A percentile compares a stretch with the other conserved stretches of the same genome.
Conservation (phyloP, 1,140 invertebrate genomes). For the Sarcophaga bullata region DNA sequence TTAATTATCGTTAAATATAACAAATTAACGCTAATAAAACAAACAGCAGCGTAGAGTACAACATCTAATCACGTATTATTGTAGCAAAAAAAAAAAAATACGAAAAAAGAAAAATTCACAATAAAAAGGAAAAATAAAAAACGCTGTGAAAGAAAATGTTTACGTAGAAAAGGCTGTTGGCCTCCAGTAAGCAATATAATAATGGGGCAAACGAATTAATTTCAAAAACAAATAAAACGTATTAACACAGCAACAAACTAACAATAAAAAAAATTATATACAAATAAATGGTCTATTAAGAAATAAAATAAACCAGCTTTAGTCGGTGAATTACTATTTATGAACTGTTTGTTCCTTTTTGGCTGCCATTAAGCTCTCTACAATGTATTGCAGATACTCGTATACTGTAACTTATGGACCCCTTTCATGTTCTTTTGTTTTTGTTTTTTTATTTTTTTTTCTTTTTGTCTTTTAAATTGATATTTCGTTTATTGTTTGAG, state of each 20-base stretch:
- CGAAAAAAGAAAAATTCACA: no score
- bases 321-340: neutral
- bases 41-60: neutral
- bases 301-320: neutral
- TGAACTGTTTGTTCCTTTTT: neutral
- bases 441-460: no score
- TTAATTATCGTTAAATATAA: neutral
- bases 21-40: neutral
- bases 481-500: no score
- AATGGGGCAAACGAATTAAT: neutral
- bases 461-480: no score
- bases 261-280: neutral
- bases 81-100: neutral
- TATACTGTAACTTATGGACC: no score
- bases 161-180: neutral
- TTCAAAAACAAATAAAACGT: no score
- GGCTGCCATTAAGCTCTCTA: neutral
- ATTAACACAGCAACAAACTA: no score
- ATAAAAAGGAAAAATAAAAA: no score
- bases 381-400: no score
- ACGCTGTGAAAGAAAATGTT: neutral
- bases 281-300: constrained; percentile 3
- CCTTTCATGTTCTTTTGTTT: no score
- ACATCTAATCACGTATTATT: neutral
- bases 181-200: neutral